These are phyloP conservation scores for Synanceia verrucosa DNA, from an alignment of 2,797 vertebrate species.

Conservation along the genomic window DNA sequence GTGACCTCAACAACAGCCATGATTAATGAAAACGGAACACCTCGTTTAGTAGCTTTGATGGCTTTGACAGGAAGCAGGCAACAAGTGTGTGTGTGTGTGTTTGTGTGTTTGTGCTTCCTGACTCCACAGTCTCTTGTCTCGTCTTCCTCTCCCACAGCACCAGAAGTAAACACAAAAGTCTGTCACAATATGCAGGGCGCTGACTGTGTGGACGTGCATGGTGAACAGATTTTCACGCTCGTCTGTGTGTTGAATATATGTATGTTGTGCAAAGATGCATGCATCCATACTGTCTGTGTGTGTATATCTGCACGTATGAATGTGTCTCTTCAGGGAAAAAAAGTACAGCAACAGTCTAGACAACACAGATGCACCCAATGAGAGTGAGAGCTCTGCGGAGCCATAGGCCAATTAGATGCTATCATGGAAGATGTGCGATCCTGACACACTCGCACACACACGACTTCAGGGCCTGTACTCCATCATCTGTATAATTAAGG, in stretches of 20 bases:
- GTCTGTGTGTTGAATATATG: not conserved
- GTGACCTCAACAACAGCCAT: constrained; percentile 60
- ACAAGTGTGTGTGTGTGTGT: constrained; percentile 24
- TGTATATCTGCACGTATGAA: not conserved
- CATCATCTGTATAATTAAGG: constrained; percentile 76
- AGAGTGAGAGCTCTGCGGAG: constrained; percentile 43
- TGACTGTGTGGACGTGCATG: constrained; percentile 1
- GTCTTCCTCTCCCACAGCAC: constrained; percentile 33
- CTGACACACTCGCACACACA: constrained; percentile 27
- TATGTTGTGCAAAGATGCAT: not conserved
- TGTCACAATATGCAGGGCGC: constrained; percentile 12
- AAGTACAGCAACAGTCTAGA: constrained; percentile 48
- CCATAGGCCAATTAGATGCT: constrained; percentile 62
- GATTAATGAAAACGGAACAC: constrained; percentile 73
- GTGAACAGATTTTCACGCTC: not conserved
- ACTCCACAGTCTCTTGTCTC: constrained; percentile 32
- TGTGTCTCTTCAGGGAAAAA: not conserved
- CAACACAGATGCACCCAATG: constrained; percentile 56
- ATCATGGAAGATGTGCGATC: constrained; percentile 54
- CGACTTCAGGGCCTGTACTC: constrained; percentile 59
- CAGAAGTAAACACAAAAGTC: constrained; percentile 53
- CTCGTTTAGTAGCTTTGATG: constrained; percentile 62
- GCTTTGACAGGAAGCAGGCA: constrained; percentile 46
- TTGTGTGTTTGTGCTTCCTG: constrained; percentile 7
- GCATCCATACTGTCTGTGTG: not conserved